These are phyloP conservation scores for Parambassis ranga DNA, from an alignment of 2,797 vertebrate species.

Conservation along the genomic window DNA sequence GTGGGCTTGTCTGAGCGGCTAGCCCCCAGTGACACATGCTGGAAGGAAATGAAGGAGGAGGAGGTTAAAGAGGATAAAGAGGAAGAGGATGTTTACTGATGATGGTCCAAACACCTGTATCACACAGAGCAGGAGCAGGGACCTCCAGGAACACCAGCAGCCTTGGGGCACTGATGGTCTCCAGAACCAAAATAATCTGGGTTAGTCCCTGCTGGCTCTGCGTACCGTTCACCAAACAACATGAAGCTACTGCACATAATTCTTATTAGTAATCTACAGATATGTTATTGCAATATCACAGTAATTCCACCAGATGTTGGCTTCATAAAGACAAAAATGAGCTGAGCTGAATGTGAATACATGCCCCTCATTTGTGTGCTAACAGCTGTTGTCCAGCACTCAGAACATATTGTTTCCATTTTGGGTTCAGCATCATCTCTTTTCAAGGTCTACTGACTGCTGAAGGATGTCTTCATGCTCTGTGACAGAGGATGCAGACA, in stretches of 20 bases:
- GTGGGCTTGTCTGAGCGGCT: conserved; percentile 90
- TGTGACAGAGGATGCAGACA: neutral
- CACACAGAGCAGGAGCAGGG: conserved; percentile 3
- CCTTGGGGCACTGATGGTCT: neutral
- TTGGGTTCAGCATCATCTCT: neutral
- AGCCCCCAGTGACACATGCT: conserved; percentile 85
- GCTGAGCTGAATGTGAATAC: conserved; percentile 8
- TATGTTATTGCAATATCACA: neutral
- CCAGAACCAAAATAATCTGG: neutral
- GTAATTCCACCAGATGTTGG: conserved; percentile 26
- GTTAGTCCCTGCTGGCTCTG: neutral
- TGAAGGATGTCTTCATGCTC: neutral
- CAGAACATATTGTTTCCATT: conserved; percentile 14
- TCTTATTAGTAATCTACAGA: no score
- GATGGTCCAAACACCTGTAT: neutral
- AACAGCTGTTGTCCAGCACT: conserved; percentile 39
- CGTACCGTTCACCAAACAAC: neutral
- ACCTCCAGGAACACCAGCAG: conserved; percentile 5
- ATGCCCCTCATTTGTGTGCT: conserved; percentile 16
- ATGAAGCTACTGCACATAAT: neutral
- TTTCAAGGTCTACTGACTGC: neutral
- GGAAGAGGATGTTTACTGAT: neutral
- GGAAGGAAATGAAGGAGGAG: conserved; percentile 10
- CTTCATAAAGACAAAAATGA: neutral
- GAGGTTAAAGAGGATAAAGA: conserved; percentile 1